Evolutionary conservation across 2,888 invertebrate genomes (phyloP), one percentile per base, ranked within the genome.

Genomic region (Pristionchus fissidentatus): DNA sequence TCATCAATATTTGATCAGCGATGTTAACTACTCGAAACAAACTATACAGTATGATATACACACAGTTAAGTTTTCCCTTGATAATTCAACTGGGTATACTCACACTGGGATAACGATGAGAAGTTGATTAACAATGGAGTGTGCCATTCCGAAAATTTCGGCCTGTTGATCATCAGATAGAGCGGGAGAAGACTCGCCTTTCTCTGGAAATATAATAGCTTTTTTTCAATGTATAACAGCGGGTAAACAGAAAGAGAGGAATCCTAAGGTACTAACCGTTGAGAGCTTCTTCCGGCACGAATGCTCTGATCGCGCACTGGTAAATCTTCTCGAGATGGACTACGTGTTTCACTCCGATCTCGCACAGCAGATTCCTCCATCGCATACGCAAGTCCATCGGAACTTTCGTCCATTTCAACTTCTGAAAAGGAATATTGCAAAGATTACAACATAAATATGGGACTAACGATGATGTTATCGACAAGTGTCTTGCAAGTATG

Each of bases 401-500:
- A 38, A 83, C 38, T 22, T 57, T 38, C 8, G 49, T 52, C 83
- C 83, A 83, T 70, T 43, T 83, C 29, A 83, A 57, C 55, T 83
- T 83, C 83, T 83, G 55, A 7, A 82, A 82, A 19, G 13, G 43
- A 26, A 26, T 32, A 57, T 10, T 41, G 26, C 46, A 4, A 49
- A 5, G 22, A 49, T 5, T 15, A 49, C n/a, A 13, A 66, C 35
- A 52, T 22, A 7, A 43, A 73, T 38, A 7, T 22, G 19, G 26
- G 35, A 83, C 83, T 52, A 8, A 83, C 83, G 15, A 43, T 32
- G 29, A 83, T 83, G 43, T 83, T 83, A 32, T 83, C 60, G 5
- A 83, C 83, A n/a, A 83, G 83, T 15, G 52, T 70, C 73, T 83
- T 83, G 83, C 83, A 83, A 26, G 49, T 73, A n/a, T 83, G 7